Conservation (phyloP, 2,888 invertebrate species). For the Myopa tessellatipennis region DNA sequence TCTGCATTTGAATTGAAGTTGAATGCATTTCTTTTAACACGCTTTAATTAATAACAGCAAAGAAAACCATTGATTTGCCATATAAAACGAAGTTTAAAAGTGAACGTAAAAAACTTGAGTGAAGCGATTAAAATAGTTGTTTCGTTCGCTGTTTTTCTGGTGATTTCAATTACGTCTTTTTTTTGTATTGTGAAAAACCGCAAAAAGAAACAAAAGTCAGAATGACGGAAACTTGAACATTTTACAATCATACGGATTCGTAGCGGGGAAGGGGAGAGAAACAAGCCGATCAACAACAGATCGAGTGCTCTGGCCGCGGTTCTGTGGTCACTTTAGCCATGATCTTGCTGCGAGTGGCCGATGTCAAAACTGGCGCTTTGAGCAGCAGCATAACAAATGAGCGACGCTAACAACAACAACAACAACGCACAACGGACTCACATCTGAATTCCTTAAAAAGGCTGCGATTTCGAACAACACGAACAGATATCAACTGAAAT, state of each 20-base stretch:
- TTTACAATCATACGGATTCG: not conserved
- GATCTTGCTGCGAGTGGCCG: not conserved
- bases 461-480: not conserved
- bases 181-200: not conserved
- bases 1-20: conserved; percentile 20
- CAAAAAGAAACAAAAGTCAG: no score
- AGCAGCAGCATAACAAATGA: not conserved
- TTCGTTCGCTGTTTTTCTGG: not conserved
- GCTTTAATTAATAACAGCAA: not conserved
- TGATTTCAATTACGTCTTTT: not conserved
- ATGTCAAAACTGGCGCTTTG: not conserved
- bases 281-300: no score
- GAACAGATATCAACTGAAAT: not conserved
- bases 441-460: not conserved
- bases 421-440: not conserved
- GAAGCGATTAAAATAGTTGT: conserved; percentile 5
- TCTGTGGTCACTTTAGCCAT: not conserved
- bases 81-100: not conserved
- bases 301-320: no score
- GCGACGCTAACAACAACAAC: not conserved
- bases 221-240: not conserved
- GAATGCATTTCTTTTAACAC: conserved; percentile 11
- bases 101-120: not conserved
- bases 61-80: not conserved
- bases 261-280: not conserved